Percentiles rank a stretch among this genome's conserved stretches.
Evolutionary conservation across 2,797 vertebrate genomes (phyloP).

Genomic region (Sylvia borin): DNA sequence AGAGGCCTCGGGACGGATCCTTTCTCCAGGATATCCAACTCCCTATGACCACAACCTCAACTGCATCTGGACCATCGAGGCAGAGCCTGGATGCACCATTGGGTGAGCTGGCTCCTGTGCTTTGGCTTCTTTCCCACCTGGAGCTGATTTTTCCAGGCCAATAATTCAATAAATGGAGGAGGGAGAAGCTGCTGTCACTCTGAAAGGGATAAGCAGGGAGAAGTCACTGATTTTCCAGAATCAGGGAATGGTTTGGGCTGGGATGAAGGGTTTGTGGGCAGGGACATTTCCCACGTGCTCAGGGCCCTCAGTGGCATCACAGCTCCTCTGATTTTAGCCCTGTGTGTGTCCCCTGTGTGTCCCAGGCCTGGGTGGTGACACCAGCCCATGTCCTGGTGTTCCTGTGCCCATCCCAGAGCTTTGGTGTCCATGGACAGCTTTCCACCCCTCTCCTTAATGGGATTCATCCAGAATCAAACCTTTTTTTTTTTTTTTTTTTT

Average conservation of each 20-base stretch:
- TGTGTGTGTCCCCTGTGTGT: neutral
- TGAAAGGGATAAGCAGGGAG: fast-evolving
- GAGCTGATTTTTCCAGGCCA: neutral
- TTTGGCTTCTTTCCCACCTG: neutral
- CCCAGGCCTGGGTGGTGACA: neutral
- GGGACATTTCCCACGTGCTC: neutral
- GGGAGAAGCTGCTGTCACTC: neutral
- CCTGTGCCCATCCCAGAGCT: neutral
- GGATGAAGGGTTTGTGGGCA: neutral
- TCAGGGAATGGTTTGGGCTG: neutral
- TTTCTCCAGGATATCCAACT: slow-evolving; percentile 95
- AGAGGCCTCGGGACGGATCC: slow-evolving; percentile 85
- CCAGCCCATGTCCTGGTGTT: neutral
- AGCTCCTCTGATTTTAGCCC: neutral
- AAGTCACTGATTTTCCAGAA: neutral
- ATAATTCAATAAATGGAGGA: fast-evolving
- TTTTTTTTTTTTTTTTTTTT: too few relatives aligned
- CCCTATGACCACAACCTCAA: slow-evolving; percentile 98
- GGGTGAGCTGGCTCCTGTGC: slow-evolving; percentile 79
- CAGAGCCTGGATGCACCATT: slow-evolving; percentile 92
- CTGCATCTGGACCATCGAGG: slow-evolving; percentile 95
- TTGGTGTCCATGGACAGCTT: neutral
- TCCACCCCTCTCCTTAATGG: neutral
- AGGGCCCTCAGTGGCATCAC: neutral
- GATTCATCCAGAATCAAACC: neutral